These are phyloP conservation scores for Patiria miniata DNA, from an alignment of 35 echinoderm and acorn worm genomes.

Conservation along the genomic window DNA sequence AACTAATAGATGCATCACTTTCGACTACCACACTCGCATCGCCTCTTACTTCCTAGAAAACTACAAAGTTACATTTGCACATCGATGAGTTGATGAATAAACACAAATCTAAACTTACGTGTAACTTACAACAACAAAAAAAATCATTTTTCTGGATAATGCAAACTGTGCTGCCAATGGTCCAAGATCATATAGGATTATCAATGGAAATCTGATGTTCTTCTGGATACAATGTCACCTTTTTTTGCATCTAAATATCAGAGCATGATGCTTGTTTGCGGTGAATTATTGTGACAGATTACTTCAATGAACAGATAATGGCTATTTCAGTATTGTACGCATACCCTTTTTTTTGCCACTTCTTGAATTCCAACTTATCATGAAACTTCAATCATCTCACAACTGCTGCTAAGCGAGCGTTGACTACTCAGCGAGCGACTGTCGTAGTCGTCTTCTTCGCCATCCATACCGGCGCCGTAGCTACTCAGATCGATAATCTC, in stretches of 20 bases:
- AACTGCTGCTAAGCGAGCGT: conserved; percentile 91
- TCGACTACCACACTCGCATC: neutral
- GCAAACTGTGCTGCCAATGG: no score
- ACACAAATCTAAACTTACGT: neutral
- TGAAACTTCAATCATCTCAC: conserved; percentile 99
- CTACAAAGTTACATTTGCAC: neutral
- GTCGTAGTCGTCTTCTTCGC: conserved; percentile 85
- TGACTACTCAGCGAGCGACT: conserved; percentile 91
- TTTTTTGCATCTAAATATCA: no score
- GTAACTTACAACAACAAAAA: no score
- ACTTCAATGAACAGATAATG: conserved; percentile 2
- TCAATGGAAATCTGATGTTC: no score
- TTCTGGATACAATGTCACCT: no score
- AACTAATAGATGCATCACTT: neutral
- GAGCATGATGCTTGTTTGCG: no score
- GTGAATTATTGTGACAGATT: neutral
- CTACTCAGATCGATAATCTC: conserved; percentile 62
- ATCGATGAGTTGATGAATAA: conserved; percentile 25
- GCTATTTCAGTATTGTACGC: neutral
- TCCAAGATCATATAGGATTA: no score
- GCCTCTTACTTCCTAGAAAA: conserved; percentile 2
- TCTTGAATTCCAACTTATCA: conserved; percentile 35
- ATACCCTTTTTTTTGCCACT: neutral
- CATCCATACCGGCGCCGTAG: conserved; percentile 32
- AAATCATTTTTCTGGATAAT: no score